These are phyloP conservation scores for Oryzias sinensis DNA, from an alignment of 2,797 vertebrate species.

Conservation along the genomic window DNA sequence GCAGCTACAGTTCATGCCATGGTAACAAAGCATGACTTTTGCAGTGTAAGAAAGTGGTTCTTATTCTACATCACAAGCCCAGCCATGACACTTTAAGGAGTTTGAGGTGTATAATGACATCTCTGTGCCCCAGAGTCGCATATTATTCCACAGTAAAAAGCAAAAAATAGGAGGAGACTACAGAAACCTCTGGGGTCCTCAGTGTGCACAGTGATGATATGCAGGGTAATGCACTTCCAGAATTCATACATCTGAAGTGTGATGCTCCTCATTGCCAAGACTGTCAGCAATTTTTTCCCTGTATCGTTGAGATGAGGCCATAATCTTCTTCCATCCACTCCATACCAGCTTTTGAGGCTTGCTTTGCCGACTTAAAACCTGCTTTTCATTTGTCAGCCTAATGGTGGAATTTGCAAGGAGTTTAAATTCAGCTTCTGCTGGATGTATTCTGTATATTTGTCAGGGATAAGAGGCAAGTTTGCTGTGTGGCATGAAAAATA, in stretches of 20 bases:
- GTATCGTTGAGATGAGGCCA: conserved; percentile 54
- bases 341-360: conserved; percentile 56
- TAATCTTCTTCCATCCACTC: conserved; percentile 72
- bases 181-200: conserved; percentile 52
- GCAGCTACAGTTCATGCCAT: conserved; percentile 5
- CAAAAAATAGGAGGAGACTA: conserved; percentile 17
- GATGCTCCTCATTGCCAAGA: conserved; percentile 54
- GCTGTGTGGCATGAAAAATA: conserved; percentile 46
- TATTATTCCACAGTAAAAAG: neutral
- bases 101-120: conserved; percentile 55
- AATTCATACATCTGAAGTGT: conserved; percentile 67
- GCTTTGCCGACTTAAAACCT: conserved; percentile 65
- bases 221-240: conserved; percentile 69
- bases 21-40: conserved; percentile 25
- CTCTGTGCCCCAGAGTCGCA: conserved; percentile 34
- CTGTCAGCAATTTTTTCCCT: conserved; percentile 64
- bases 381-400: conserved; percentile 76
- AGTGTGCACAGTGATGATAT: conserved; percentile 64
- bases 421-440: conserved; percentile 65
- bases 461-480: conserved; percentile 37
- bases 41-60: conserved; percentile 34
- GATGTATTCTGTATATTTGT: conserved; percentile 57
- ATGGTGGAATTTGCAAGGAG: conserved; percentile 71
- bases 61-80: conserved; percentile 39
- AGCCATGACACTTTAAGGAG: conserved; percentile 40